Percentiles rank a stretch among this genome's conserved stretches.
These are phyloP conservation scores for Argentina silus DNA, from an alignment of 2,797 vertebrate species.

Conservation along the genomic window DNA sequence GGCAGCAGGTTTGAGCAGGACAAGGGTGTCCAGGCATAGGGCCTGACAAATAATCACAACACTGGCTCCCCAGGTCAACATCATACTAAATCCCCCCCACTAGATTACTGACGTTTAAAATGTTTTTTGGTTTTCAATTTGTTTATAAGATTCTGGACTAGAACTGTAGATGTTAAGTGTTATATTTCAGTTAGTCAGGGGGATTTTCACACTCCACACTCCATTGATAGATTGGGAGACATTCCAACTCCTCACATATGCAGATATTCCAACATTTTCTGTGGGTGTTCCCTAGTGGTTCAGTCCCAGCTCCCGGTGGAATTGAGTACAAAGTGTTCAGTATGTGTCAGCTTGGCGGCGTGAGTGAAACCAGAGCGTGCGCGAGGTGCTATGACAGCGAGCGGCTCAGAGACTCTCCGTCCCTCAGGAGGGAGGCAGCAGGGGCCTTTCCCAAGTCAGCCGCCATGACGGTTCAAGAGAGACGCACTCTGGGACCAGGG, in stretches of 20 bases:
- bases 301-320: neutral
- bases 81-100: neutral
- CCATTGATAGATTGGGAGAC: neutral
- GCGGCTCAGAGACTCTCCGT: neutral
- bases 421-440: neutral
- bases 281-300: neutral
- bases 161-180: too few relatives aligned
- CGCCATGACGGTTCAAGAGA: neutral
- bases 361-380: slow-evolving; percentile 9
- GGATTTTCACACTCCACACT: neutral
- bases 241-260: neutral
- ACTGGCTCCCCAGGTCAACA: neutral
- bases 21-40: neutral
- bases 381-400: neutral
- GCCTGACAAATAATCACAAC: neutral
- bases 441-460: neutral
- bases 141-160: too few relatives aligned
- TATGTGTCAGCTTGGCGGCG: neutral
- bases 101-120: neutral
- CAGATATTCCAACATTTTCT: neutral
- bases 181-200: too few relatives aligned
- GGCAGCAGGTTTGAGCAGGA: neutral
- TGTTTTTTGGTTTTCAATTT: neutral
- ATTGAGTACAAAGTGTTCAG: slow-evolving; percentile 1
- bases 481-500: neutral